Evolutionary conservation across 2,113 vertebrate genomes (phyloP), one percentile per base, ranked within the genome.

Genomic region (Elachura formosa): DNA sequence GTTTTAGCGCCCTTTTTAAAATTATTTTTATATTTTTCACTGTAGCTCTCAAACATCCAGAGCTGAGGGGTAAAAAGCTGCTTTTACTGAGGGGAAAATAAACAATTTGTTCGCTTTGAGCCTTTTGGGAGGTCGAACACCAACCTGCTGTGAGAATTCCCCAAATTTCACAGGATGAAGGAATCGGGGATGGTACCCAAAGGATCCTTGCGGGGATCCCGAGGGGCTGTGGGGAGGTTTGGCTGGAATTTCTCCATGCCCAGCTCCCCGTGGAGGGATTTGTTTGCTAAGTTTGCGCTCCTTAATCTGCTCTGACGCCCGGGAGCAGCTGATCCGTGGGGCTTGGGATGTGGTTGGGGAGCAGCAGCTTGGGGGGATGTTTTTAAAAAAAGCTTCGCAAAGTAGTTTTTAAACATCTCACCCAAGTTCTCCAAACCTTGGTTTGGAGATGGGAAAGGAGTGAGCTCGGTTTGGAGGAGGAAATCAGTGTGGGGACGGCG

Each of bases 401-500:
- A n/a, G n/a, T n/a, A n/a, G n/a, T n/a, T n/a, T n/a, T n/a, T n/a
- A n/a, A 62, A 22, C 11, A 31, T 16, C 26, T 45, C 28, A 5
- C 40, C 5, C 36, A n/a, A 41, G 11, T 22, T 41, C 6, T 14
- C 24, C 74, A 52, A 29, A 29, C 0, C 0, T 64, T 18, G 38
- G 24, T 43, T 77, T n/a, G 3, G 55, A 38, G 9, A 3, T 1
- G 78, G 83, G 89, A 73, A 46, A 66, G 21, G 43, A 72, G 24
- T 4, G 43, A 80, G 63, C 62, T 75, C 21, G 2, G 62, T 18
- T 58, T n/a, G 55, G 20, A 17, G 63, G 33, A 28, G 31, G 21
- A 26, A 43, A 73, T 18, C 59, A 46, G 8, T 3, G 0, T 10
- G 15, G 36, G 55, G 45, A 59, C n/a, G 20, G 38, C 14, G 71